Evolutionary conservation across 2,113 vertebrate genomes (phyloP).

Genomic region (Polypterus bichir): DNA sequence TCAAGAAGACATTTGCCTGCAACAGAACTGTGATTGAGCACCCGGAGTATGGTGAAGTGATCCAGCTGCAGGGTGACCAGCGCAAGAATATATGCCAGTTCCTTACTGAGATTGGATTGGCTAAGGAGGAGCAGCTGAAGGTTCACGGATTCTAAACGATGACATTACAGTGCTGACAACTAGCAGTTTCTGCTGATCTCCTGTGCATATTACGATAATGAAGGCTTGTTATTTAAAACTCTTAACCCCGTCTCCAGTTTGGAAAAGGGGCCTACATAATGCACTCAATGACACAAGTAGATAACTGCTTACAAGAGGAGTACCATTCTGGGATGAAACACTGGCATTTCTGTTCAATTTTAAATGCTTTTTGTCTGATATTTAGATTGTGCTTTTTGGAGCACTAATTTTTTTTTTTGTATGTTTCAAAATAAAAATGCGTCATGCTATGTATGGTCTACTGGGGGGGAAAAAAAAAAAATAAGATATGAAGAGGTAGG

Average conservation of each 20-base stretch:
- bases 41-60: constrained; percentile 96
- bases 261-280: constrained; percentile 34
- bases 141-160: constrained; percentile 91
- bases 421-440: too few relatives aligned
- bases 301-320: constrained; percentile 34
- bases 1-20: constrained; percentile 90
- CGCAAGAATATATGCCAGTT: constrained; percentile 94
- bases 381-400: too few relatives aligned
- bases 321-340: constrained; percentile 28
- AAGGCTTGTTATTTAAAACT: constrained; percentile 50
- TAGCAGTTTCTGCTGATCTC: constrained; percentile 22
- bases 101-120: constrained; percentile 85
- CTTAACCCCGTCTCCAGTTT: constrained; percentile 30
- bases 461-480: too few relatives aligned
- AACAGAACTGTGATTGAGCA: constrained; percentile 97
- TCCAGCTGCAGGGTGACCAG: constrained; percentile 91
- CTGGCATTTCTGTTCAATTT: constrained; percentile 8
- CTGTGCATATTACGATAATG: constrained; percentile 25
- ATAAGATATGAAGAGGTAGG: too few relatives aligned
- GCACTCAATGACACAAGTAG: constrained; percentile 25
- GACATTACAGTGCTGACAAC: constrained; percentile 29
- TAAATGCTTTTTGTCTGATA: constrained; percentile 7
- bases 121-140: constrained; percentile 96
- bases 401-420: constrained; percentile 24
- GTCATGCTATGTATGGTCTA: too few relatives aligned